phyloP scores from a whole-genome alignment of 1,140 invertebrate species.

The Anoplolepis gracilipes region DNA sequence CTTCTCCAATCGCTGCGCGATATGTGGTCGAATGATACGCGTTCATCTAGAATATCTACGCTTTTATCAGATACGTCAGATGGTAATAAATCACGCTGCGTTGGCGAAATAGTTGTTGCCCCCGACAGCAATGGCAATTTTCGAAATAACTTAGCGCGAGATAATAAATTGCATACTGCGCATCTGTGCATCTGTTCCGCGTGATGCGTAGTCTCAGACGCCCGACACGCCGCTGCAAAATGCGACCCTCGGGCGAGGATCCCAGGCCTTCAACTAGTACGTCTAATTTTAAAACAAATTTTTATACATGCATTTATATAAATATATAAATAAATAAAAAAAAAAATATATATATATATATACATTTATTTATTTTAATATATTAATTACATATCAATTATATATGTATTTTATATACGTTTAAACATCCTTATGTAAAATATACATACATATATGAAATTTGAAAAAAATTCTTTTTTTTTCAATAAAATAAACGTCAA shows the following conservation, averaged over 20 bases:
- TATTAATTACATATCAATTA: too few species aligned
- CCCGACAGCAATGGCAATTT: conserved; percentile 59
- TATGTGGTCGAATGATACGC: conserved; percentile 23
- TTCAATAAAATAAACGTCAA: neutral
- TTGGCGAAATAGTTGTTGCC: conserved; percentile 60
- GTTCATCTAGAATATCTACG: conserved; percentile 7
- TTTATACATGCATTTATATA: neutral
- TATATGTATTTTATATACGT: too few species aligned
- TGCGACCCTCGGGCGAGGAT: conserved; percentile 41
- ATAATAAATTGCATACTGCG: conserved; percentile 56
- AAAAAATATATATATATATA: too few species aligned
- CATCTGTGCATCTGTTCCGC: conserved; percentile 61
- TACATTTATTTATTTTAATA: too few species aligned
- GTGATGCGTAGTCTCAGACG: conserved; percentile 39
- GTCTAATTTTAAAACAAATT: conserved; percentile 26
- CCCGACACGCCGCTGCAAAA: conserved; percentile 34
- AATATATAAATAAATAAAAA: too few species aligned
- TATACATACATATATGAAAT: too few species aligned
- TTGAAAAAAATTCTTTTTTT: neutral
- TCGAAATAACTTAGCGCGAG: conserved; percentile 61
- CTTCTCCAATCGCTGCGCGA: neutral
- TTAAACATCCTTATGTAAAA: too few species aligned
- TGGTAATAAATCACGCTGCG: conserved; percentile 47
- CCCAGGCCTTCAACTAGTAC: conserved; percentile 12
- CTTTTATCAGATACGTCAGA: conserved; percentile 45